Base-by-base conservation (phyloP, 2,113 vertebrate species). In the Podilymbus podiceps region DNA sequence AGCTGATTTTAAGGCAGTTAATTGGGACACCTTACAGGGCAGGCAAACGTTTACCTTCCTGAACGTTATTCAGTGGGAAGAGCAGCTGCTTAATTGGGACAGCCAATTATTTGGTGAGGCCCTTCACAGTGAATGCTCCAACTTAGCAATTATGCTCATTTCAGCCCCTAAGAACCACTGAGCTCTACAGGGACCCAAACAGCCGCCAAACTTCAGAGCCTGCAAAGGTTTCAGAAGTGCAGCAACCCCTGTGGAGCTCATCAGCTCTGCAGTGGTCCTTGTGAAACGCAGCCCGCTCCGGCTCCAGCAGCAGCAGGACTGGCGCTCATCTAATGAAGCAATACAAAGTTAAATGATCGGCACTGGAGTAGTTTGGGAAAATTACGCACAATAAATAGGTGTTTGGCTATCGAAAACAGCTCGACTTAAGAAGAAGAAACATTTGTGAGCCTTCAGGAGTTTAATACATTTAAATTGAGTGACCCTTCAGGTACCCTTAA, bases 61-160 rank as follows among this genome's bases (percentile, higher is more conserved):
- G 16, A 74, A 55, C 1, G 2, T 74, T 90, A 75, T 63, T 91
- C 92, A 80, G 79, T 58, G 63, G 85, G 89, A 93, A 77, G 55
- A 80, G 55, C 86, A 84, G 85, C 82, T 78, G 75, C 72, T 83
- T 95, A 90, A 96, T 86, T 84, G 77, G 85, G 79, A 91, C 75
- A 92, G 59, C 53, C 85, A 94, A 91, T 96, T 97, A 93, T 84
- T 86, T 88, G 90, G 68, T 59, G 72, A 92, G 56, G 75, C 63
- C 79, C 85, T 87, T 85, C 78, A 75, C 67, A 71, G 44, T 15
- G 28, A 93, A 88, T n/a, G 78, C 63, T 66, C 58, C 63, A 91
- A 44, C 85, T 96, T 85, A 44, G 74, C 85, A 90, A 90, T 91
- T 88, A 93, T 4, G 82, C 42, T 85, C 5, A 1, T 89, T 96